phyloP scores from a whole-genome alignment of 2,113 vertebrate species.

The Psittacula cyanocephala region DNA sequence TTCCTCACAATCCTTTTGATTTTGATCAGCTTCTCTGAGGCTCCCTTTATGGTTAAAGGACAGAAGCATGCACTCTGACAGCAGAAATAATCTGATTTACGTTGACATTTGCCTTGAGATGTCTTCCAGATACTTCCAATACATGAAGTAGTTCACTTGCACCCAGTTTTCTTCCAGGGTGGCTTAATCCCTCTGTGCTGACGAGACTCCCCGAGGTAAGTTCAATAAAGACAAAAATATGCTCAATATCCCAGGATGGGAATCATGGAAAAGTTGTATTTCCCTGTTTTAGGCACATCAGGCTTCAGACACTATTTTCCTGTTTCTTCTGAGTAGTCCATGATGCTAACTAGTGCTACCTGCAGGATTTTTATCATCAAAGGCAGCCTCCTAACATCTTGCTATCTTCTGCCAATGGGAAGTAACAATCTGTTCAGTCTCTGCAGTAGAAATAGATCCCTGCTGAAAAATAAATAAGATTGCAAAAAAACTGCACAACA shows the following conservation, averaged over 20 bases:
- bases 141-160: background rate
- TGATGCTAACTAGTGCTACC: background rate
- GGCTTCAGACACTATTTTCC: background rate
- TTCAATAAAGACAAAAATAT: background rate
- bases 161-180: background rate
- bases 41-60: background rate
- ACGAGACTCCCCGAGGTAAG: background rate
- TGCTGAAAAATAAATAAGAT: background rate
- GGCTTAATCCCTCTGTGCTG: background rate
- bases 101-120: background rate
- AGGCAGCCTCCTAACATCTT: background rate
- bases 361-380: background rate
- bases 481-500: background rate
- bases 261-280: background rate
- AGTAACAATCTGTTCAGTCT: background rate
- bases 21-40: fast-evolving
- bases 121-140: background rate
- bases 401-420: background rate
- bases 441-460: background rate
- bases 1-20: background rate
- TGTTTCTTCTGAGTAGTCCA: background rate
- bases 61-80: background rate
- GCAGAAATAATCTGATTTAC: background rate
- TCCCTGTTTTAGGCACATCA: background rate
- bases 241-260: background rate